phyloP scores from a whole-genome alignment of 2,888 invertebrate species.

The Torymus aiolomorphi region DNA sequence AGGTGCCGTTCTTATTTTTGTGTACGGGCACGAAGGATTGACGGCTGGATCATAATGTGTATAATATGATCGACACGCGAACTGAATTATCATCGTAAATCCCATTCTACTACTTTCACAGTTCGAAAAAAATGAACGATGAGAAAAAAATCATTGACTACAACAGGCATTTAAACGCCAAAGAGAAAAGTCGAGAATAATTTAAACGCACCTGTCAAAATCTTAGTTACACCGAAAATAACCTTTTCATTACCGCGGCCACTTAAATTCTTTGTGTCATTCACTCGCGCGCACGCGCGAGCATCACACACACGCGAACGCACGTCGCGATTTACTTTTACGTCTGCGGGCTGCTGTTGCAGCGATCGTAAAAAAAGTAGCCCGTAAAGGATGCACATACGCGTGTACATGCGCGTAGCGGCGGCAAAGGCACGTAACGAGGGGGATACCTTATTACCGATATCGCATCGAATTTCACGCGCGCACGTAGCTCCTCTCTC shows the following conservation, averaged over 20 bases:
- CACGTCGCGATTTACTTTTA: slow-evolving; percentile 53
- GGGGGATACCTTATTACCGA: slow-evolving; percentile 63
- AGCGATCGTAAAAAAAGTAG: slow-evolving; percentile 49
- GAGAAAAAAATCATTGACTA: neutral
- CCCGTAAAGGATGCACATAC: slow-evolving; percentile 43
- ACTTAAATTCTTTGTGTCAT: slow-evolving; percentile 27
- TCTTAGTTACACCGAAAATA: slow-evolving; percentile 44
- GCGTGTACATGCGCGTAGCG: neutral
- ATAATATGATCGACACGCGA: too few relatives aligned
- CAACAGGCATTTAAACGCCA: neutral
- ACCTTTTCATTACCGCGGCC: slow-evolving; percentile 37
- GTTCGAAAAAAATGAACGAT: neutral
- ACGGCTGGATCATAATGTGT: too few relatives aligned
- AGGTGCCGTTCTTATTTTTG: too few relatives aligned
- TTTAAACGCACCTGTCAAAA: slow-evolving; percentile 39
- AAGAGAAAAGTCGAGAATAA: slow-evolving; percentile 15
- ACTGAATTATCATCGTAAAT: too few relatives aligned
- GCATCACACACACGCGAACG: slow-evolving; percentile 8
- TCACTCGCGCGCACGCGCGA: neutral
- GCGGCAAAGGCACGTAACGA: slow-evolving; percentile 52
- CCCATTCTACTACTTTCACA: neutral
- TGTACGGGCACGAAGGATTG: too few relatives aligned
- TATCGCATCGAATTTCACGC: slow-evolving; percentile 72
- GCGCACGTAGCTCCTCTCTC: slow-evolving; percentile 7
- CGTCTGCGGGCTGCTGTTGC: slow-evolving; percentile 2